Percentiles rank a stretch among this genome's conserved stretches.
Conservation (phyloP, 1,140 invertebrate species). For the Ips typographus region DNA sequence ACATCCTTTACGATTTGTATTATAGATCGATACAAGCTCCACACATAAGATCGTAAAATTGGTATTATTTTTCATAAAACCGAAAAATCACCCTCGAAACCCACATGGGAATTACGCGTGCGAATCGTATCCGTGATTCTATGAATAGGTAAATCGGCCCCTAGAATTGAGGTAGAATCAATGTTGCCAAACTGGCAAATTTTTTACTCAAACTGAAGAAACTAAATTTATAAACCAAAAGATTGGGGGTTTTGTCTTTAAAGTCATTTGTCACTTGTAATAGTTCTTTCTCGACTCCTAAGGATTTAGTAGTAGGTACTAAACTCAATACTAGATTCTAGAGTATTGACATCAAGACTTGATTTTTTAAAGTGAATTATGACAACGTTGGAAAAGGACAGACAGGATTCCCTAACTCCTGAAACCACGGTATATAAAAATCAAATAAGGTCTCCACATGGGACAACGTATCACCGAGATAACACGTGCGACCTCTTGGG, state of each 20-base stretch:
- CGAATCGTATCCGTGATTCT: conserved; percentile 41
- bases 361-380: neutral
- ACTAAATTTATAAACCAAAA: too few relatives aligned
- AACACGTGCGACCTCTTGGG: conserved; percentile 45
- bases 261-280: too few relatives aligned
- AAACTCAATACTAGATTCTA: too few relatives aligned
- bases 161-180: conserved; percentile 30
- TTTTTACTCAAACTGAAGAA: too few relatives aligned
- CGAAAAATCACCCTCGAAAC: conserved; percentile 29
- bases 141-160: conserved; percentile 49
- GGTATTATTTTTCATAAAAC: conserved; percentile 38
- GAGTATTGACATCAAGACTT: too few relatives aligned
- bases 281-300: too few relatives aligned
- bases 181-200: conserved; percentile 20
- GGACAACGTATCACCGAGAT: conserved; percentile 48
- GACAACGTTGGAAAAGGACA: conserved; percentile 23
- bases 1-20: too few relatives aligned
- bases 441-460: conserved; percentile 49
- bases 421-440: conserved; percentile 47
- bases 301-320: too few relatives aligned
- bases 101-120: conserved; percentile 25
- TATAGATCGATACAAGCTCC: conserved; percentile 11
- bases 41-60: conserved; percentile 27
- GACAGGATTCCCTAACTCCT: conserved; percentile 29
- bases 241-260: too few relatives aligned